Percentiles rank a stretch among this genome's conserved stretches.
These are phyloP conservation scores for Triplophysa yarkandensis DNA, from an alignment of 2,797 vertebrate species.

Conservation along the genomic window DNA sequence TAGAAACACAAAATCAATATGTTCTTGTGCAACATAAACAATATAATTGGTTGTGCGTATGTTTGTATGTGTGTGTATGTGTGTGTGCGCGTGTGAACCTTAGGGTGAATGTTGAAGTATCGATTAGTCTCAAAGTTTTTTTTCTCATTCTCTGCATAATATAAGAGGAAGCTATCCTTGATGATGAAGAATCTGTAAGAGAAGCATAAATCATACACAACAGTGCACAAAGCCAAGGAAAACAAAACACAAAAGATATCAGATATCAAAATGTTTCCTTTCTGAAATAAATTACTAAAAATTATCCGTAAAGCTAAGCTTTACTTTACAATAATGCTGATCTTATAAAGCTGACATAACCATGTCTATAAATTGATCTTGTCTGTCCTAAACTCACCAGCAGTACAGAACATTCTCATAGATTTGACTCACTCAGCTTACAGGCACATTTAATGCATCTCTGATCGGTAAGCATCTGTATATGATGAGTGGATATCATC, in stretches of 20 bases:
- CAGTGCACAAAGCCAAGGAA: not conserved
- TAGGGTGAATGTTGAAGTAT: conserved; percentile 97
- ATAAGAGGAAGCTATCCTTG: conserved; percentile 97
- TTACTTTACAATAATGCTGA: not conserved
- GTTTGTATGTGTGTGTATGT: too few species aligned
- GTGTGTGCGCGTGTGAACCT: conserved; percentile 78
- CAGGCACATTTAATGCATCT: conserved; percentile 32
- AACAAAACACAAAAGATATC: not conserved
- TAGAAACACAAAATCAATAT: not conserved
- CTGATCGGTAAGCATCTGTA: conserved; percentile 16
- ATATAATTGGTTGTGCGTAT: too few species aligned
- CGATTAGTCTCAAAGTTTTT: conserved; percentile 91
- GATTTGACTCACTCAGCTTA: conserved; percentile 54
- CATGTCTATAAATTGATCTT: conserved; percentile 12
- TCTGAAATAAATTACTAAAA: not conserved
- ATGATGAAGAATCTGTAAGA: conserved; percentile 90
- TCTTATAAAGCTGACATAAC: not conserved
- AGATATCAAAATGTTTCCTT: not conserved
- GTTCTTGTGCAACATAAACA: too few species aligned
- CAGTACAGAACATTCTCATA: conserved; percentile 19
- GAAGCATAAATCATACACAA: not conserved
- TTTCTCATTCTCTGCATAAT: conserved; percentile 93
- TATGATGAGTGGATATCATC: conserved; percentile 14
- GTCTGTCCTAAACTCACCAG: conserved; percentile 4
- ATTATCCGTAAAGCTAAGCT: too few species aligned